Base-by-base conservation (phyloP, 2,113 vertebrate species). In the Morone chrysops region DNA sequence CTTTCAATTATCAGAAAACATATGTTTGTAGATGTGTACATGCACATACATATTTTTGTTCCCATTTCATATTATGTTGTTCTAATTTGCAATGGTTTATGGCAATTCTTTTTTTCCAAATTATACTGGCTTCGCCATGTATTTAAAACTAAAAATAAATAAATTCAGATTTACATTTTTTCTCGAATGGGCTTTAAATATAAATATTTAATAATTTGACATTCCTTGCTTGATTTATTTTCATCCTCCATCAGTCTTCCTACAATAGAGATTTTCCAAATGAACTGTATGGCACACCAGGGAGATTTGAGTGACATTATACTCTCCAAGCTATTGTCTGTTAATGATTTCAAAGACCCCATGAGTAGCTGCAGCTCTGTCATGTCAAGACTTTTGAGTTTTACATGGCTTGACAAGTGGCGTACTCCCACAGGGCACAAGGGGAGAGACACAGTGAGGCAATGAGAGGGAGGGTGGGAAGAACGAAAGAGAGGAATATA, bases 321-420 rank as follows among this genome's bases (percentile, higher is more conserved):
- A 71, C 81, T 75, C 69, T 89, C 57, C 18, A 41, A 90, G 83
- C 77, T 74, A 82, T 83, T 77, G 80, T 87, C 81, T 87, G 81
- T 87, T 88, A 89, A 84, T 84, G 82, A 87, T 87, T 91, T 91
- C 84, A 89, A 85, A 75, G 53, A 62, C 77, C 82, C 63, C 70
- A 56, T 73, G 81, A 84, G 82, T 84, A 53, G 63, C 75, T 77
- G 57, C 65, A 51, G 68, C 57, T 89, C 82, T 80, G 87, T 87
- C 84, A 86, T 67, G 81, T 90, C 88, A 85, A 59, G 75, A 80
- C 51, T 13, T 74, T 68, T 87, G 80, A 87, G 76, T 67, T 87
- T 91, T 82, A 88, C 87, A 65, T 36, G 48, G 73, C 67, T 70
- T 90, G 90, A 92, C 89, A 88, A 84, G 81, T 80, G 60, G 38